A percentile compares a stretch with the other conserved stretches of the same genome.
Conservation (phyloP, 2,888 invertebrate genomes). For the Tricholauxania praeusta region DNA sequence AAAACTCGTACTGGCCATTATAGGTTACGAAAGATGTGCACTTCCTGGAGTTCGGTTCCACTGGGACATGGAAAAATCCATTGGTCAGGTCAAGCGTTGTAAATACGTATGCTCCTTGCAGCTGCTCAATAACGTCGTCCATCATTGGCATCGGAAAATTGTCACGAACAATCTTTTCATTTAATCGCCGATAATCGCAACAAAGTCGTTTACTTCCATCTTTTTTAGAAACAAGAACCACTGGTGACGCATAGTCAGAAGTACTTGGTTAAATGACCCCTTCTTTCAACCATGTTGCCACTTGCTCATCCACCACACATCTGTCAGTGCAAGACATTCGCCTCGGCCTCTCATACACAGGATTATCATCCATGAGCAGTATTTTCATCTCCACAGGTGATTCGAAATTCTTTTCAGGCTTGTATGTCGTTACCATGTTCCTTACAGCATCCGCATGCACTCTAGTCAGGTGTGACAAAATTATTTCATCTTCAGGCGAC, state of each 20-base stretch:
- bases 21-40: slow-evolving; percentile 42
- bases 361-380: slow-evolving; percentile 30
- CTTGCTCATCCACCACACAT: slow-evolving; percentile 23
- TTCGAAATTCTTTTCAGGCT: neutral
- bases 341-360: slow-evolving; percentile 26
- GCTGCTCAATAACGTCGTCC: too few species aligned
- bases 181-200: too few species aligned
- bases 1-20: slow-evolving; percentile 44
- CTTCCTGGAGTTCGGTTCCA: slow-evolving; percentile 38
- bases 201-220: too few species aligned
- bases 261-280: neutral
- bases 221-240: too few species aligned
- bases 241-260: too few species aligned
- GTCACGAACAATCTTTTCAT: too few species aligned
- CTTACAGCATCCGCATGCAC: neutral
- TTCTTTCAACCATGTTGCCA: slow-evolving; percentile 27
- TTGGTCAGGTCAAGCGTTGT: slow-evolving; percentile 34
- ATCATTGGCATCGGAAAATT: too few species aligned
- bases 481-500: neutral
- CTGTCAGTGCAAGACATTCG: slow-evolving; percentile 26
- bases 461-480: neutral
- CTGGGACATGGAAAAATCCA: slow-evolving; percentile 45
- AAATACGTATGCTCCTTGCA: too few species aligned
- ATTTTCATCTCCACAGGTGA: slow-evolving; percentile 43
- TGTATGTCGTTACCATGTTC: slow-evolving; percentile 5